Evolutionary conservation across 1,140 invertebrate species (phyloP), one percentile per base, ranked within the genome.

Genomic region (Drepana arcuata): DNA sequence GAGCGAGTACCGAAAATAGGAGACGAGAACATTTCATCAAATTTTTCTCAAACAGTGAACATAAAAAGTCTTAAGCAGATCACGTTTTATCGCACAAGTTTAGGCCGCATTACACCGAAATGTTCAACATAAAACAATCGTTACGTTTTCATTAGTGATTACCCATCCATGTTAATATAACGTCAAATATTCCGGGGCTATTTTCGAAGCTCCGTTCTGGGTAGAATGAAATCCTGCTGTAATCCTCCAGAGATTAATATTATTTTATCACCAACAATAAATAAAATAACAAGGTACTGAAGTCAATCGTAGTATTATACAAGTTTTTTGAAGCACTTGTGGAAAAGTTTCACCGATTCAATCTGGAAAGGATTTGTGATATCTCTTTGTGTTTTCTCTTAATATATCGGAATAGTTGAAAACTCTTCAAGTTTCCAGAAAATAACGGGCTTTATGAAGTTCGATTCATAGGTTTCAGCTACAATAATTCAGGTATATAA

Each of bases 231-330:
- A 81, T 70, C 72, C 70, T 57, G 49, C 48, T 51, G 43, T 68
- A 75, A 77, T 73, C 58, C 78, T 61, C 71, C n/a, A 43, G 71
- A 67, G 74, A 79, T 82, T 82, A 82, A 82, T 82, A 82, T 82
- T 78, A 78, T 82, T 82, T 79, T 75, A 82, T 82, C 74, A 67
- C 67, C 45, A 62, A 75, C 72, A 66, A 81, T 81, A 81, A 81
- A 81, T 79, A 81, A 81, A 81, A 81, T 79, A 81, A 79, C 53
- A 60, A 58, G 57, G n/a, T n/a, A n/a, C n/a, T 40, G 66, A 75
- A 82, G 78, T 79, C 72, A 82, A 82, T 79, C 69, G 74, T 38
- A 49, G 64, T 70, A 72, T 75, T 78, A 75, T 61, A n/a, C n/a
- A 78, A 80, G 65, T 78, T 80, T 75, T 78, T 77, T 75, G 71